Conservation (phyloP, 2,888 invertebrate genomes). For the Pogonocherus hispidulus region DNA sequence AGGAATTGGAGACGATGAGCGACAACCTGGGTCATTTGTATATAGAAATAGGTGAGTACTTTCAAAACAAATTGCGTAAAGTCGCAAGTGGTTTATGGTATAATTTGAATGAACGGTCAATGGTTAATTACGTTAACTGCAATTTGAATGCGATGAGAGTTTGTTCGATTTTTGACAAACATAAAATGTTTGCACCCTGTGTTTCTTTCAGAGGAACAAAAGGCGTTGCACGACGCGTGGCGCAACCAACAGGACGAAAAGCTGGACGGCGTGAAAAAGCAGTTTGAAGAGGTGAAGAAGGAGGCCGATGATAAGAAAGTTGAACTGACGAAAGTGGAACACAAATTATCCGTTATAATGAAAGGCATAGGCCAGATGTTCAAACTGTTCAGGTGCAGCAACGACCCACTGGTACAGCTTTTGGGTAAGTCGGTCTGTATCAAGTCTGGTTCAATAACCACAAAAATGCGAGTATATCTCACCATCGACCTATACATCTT, state of each 20-base stretch:
- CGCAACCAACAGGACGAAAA: conserved; percentile 74
- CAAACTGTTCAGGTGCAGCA: conserved; percentile 80
- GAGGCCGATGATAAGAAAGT: conserved; percentile 40
- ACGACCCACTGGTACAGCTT: conserved; percentile 79
- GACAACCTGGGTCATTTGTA: conserved; percentile 77
- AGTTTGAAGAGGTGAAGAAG: conserved; percentile 59
- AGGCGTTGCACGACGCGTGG: conserved; percentile 72
- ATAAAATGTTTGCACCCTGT: too few relatives aligned
- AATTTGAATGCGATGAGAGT: too few relatives aligned
- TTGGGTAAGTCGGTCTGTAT: conserved; percentile 73
- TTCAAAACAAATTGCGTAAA: too few relatives aligned
- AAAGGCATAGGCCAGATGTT: conserved; percentile 71
- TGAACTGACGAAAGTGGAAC: conserved; percentile 59
- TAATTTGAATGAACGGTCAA: too few relatives aligned
- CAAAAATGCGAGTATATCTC: too few relatives aligned
- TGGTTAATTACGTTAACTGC: too few relatives aligned
- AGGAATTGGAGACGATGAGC: conserved; percentile 82
- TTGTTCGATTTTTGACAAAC: too few relatives aligned
- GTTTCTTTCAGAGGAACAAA: conserved; percentile 77
- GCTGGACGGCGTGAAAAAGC: conserved; percentile 70
- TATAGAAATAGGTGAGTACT: conserved; percentile 77
- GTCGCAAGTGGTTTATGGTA: too few relatives aligned
- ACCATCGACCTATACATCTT: too few relatives aligned
- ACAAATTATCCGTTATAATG: conserved; percentile 64
- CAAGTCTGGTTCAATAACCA: too few relatives aligned